Base-by-base conservation (phyloP, 2,888 invertebrate species). In the Drosophila ustulata region DNA sequence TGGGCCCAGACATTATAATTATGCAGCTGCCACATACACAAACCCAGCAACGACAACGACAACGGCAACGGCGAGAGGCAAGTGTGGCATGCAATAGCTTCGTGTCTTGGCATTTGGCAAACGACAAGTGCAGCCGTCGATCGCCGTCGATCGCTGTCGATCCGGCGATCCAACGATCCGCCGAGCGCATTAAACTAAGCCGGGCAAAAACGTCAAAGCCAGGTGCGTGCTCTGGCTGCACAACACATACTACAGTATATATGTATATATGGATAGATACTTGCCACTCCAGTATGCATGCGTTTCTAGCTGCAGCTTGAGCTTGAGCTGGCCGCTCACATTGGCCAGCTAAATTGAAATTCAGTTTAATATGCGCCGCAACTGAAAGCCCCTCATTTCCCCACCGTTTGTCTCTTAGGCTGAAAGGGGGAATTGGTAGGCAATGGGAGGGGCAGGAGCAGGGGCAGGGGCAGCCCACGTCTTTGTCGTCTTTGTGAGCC, bases 11-110 rank as follows among this genome's bases (percentile, higher is more conserved):
- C 83, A 79, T 89, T 84, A 88, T 83, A 84, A 84, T 84, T 84
- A 84, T 83, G 89, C 83, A 83, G 83, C 89, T 83, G 83, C 86
- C 88, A 75, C 82, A 89, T 87, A 81, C 79, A 71, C 72, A 67
- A 58, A 32, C 30, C 43, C 58, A 25, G 30, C 58, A 55, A 39
- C 56, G 3, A 23, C 58, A 61, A 32, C 59, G 1, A 23, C 58
- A 61, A 32, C 59, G 1, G 49, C 45, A 65, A 34, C 39, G 32
- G 47, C 45, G 57, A 63, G 51, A 57, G 63, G 47, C 70, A 63
- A 77, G 71, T 78, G 65, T 80, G 66, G 81, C 82, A 78, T 77
- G 80, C 86, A 80, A 66, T 80, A 25, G 80, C 65, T 74, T 73
- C 64, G 64, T 69, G 78, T 74, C 87, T 83, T 83, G 83, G 87